Evolutionary conservation across 2,797 vertebrate species (phyloP).

Genomic region (Salarias fasciatus): DNA sequence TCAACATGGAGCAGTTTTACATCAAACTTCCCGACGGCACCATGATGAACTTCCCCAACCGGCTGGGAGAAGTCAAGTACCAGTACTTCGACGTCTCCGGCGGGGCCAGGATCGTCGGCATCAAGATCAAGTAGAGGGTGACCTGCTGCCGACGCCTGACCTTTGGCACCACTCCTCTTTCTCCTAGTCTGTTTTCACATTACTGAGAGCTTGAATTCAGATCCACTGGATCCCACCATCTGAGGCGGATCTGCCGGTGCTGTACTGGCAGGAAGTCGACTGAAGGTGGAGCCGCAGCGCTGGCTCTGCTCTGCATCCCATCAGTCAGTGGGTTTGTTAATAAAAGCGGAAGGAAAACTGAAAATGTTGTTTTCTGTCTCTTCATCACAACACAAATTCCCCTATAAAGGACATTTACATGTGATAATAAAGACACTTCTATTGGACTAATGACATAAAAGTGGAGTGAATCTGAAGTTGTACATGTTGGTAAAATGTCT

Average conservation of each 20-base stretch:
- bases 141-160: neutral
- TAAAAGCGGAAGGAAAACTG: slow-evolving; percentile 40
- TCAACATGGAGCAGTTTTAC: slow-evolving; percentile 75
- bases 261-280: slow-evolving; percentile 32
- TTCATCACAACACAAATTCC: neutral
- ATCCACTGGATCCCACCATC: too few relatives aligned
- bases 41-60: slow-evolving; percentile 81
- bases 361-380: neutral
- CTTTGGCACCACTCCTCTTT: neutral
- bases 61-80: slow-evolving; percentile 80
- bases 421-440: too few relatives aligned
- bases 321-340: slow-evolving; percentile 28
- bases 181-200: slow-evolving; percentile 7
- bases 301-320: neutral
- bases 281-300: slow-evolving; percentile 48
- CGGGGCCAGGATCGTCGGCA: slow-evolving; percentile 57
- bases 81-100: slow-evolving; percentile 67
- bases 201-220: neutral
- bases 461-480: too few relatives aligned
- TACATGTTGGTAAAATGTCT: too few relatives aligned
- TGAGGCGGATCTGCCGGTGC: neutral
- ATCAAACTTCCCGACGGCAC: slow-evolving; percentile 78
- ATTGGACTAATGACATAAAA: too few relatives aligned
- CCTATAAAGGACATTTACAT: too few relatives aligned
- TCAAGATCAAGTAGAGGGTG: slow-evolving; percentile 76